Conservation (phyloP, 2,797 vertebrate genomes). For the Coracias cyanogaster region DNA sequence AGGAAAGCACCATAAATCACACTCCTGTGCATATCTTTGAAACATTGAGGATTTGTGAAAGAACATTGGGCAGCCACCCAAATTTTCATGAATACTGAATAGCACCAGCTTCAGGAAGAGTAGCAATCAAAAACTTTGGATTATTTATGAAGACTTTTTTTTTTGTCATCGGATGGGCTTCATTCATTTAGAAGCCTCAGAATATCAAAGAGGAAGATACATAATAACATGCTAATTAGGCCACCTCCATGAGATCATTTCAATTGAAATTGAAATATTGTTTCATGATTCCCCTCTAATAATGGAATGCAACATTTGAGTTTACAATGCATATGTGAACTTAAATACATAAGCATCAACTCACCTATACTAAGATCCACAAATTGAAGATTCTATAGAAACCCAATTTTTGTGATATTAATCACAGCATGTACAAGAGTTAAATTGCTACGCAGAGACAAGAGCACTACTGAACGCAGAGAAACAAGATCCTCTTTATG, state of each 20-base stretch:
- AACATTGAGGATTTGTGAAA: not conserved
- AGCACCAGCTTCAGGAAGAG: not conserved
- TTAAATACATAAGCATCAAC: not conserved
- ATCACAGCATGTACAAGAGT: rapidly evolving
- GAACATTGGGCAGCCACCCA: not conserved
- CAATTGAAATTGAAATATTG: not conserved
- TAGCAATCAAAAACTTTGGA: not conserved
- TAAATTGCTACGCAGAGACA: not conserved
- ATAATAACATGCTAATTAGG: not conserved
- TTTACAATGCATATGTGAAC: not conserved
- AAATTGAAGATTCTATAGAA: not conserved
- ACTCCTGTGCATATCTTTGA: not conserved
- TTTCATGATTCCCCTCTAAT: not conserved
- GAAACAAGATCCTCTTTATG: not conserved
- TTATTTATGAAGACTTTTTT: not conserved
- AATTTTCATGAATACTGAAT: not conserved
- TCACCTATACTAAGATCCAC: rapidly evolving
- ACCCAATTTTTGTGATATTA: rapidly evolving
- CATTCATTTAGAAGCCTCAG: not conserved
- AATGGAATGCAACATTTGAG: not conserved
- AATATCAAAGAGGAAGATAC: not conserved
- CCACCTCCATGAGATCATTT: not conserved
- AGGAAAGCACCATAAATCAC: not conserved
- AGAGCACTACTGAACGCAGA: not conserved
- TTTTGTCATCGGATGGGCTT: not conserved